Evolutionary conservation across 1,140 invertebrate species (phyloP).

Genomic region (Drosophila willistoni): DNA sequence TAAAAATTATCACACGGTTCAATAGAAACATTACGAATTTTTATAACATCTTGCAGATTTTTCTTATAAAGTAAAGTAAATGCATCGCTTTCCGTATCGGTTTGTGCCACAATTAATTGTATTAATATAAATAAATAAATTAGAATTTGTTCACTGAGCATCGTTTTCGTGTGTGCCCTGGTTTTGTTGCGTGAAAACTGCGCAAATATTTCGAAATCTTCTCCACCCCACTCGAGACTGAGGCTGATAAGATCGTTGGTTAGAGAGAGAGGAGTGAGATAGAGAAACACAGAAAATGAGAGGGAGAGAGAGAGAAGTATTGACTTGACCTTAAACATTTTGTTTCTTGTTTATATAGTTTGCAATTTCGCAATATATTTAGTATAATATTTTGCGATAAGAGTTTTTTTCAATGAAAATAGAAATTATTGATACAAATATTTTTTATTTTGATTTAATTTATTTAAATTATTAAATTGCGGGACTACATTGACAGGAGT

Average conservation of each 20-base stretch:
- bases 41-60: slow-evolving; percentile 53
- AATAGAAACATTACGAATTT: slow-evolving; percentile 46
- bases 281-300: neutral
- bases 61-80: slow-evolving; percentile 59
- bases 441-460: too few species aligned
- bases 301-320: neutral
- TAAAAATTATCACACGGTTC: slow-evolving; percentile 74
- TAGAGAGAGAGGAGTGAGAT: slow-evolving; percentile 13
- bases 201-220: slow-evolving; percentile 32
- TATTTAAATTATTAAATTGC: too few species aligned
- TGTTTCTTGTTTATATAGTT: neutral
- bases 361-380: slow-evolving; percentile 12
- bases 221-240: slow-evolving; percentile 20
- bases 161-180: slow-evolving; percentile 57
- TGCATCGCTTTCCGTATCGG: slow-evolving; percentile 16
- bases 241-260: slow-evolving; percentile 54
- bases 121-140: slow-evolving; percentile 26
- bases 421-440: neutral
- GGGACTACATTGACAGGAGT: too few species aligned
- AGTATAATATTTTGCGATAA: slow-evolving; percentile 8
- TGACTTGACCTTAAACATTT: slow-evolving; percentile 64
- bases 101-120: slow-evolving; percentile 9
- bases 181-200: slow-evolving; percentile 58
- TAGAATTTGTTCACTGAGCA: slow-evolving; percentile 45
- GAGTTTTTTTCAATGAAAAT: neutral